A percentile compares a stretch with the other conserved stretches of the same genome.
phyloP scores from a whole-genome alignment of 2,797 vertebrate species.

The Mus caroli region DNA sequence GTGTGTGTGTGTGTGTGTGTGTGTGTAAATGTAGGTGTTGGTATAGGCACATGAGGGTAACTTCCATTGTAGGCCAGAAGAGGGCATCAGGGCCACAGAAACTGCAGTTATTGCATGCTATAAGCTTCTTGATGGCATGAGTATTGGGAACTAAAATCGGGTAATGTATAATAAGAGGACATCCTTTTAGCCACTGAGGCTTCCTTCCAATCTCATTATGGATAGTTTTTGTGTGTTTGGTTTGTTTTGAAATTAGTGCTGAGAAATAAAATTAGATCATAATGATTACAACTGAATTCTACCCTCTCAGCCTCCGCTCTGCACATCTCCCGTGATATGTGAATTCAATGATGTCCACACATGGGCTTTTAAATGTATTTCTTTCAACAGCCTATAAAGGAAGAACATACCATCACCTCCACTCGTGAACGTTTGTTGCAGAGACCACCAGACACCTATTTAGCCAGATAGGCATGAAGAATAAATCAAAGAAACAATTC shows the following conservation, averaged over 20 bases:
- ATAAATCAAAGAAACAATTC: not conserved
- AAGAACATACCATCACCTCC: not conserved
- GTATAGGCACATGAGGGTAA: too few species aligned
- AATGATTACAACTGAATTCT: not conserved
- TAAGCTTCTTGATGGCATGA: too few species aligned
- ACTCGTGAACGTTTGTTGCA: not conserved
- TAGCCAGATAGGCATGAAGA: not conserved
- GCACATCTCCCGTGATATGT: not conserved
- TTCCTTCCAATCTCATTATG: not conserved
- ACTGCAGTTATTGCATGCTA: too few species aligned
- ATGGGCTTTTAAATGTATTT: too few species aligned
- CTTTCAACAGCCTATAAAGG: not conserved
- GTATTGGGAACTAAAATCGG: not conserved
- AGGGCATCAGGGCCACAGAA: too few species aligned
- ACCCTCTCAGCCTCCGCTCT: not conserved
- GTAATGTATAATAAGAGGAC: not conserved
- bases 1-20: not conserved
- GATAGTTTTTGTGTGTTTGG: not conserved
- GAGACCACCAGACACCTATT: not conserved
- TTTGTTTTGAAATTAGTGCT: not conserved
- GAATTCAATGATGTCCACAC: slow-evolving; percentile 16
- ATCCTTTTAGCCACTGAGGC: not conserved
- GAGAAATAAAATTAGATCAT: not conserved
- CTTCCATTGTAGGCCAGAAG: too few species aligned
- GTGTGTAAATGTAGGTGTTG: too few species aligned